phyloP scores from a whole-genome alignment of 2,888 invertebrate genomes.

The Dicycla oo region DNA sequence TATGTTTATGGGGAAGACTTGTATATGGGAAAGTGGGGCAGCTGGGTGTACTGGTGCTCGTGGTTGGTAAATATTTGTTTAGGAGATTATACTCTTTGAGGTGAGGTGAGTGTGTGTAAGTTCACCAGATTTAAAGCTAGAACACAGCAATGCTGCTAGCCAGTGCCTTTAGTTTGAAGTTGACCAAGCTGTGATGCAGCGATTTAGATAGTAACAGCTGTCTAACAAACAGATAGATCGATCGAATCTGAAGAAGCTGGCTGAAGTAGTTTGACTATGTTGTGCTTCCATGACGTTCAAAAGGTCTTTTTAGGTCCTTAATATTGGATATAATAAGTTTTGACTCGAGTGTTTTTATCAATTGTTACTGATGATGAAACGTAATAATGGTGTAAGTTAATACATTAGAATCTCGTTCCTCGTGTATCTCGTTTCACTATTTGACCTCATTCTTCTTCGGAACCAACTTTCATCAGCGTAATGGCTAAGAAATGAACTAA shows the following conservation, averaged over 20 bases:
- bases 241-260: not conserved
- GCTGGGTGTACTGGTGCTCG: not conserved
- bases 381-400: conserved; percentile 9
- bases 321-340: not conserved
- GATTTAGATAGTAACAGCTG: not conserved
- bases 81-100: not conserved
- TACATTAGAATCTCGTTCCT: conserved; percentile 29
- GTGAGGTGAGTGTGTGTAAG: not conserved
- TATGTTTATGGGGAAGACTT: conserved; percentile 12
- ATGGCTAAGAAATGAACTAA: conserved; percentile 46
- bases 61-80: not conserved
- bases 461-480: conserved; percentile 52
- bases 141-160: not conserved
- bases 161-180: not conserved
- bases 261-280: not conserved
- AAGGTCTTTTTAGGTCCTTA: not conserved
- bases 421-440: conserved; percentile 33
- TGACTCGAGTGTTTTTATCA: not conserved
- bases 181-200: not conserved
- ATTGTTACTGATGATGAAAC: conserved; percentile 6
- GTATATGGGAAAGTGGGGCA: conserved; percentile 5
- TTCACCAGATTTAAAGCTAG: not conserved
- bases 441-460: conserved; percentile 34
- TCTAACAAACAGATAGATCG: not conserved
- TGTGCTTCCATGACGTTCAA: not conserved